A percentile compares a stretch with the other conserved stretches of the same genome.
These are phyloP conservation scores for Cololabis saira DNA, from an alignment of 2,113 vertebrate species.

Conservation along the genomic window DNA sequence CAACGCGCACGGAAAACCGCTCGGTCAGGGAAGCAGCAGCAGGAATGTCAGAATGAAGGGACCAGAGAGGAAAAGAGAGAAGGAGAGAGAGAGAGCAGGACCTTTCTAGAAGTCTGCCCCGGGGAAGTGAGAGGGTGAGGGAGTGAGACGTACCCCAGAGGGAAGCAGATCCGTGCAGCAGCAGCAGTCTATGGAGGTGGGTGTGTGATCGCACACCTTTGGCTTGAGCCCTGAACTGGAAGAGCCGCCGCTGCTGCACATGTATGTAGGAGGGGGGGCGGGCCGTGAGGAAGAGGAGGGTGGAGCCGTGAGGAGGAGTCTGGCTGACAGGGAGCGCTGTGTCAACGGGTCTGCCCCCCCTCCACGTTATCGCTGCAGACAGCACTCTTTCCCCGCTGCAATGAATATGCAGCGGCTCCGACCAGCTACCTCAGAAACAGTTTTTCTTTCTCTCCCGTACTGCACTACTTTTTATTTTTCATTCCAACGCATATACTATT, in stretches of 20 bases:
- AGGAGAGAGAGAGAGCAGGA: constrained; percentile 6
- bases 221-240: constrained; percentile 70
- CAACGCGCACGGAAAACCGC: too few relatives aligned
- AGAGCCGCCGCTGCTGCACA: constrained; percentile 66
- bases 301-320: constrained; percentile 63
- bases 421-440: too few relatives aligned
- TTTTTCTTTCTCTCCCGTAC: too few relatives aligned
- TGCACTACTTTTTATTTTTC: too few relatives aligned
- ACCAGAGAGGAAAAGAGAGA: constrained; percentile 11
- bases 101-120: constrained; percentile 49
- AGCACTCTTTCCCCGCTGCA: not conserved
- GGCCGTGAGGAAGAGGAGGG: constrained; percentile 41
- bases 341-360: constrained; percentile 7
- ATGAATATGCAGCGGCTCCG: too few relatives aligned
- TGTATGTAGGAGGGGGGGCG: constrained; percentile 46
- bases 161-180: constrained; percentile 48
- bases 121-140: constrained; percentile 27
- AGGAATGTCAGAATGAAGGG: not conserved
- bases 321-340: constrained; percentile 18
- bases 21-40: too few relatives aligned
- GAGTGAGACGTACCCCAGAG: constrained; percentile 38
- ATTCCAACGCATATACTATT: too few relatives aligned
- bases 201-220: constrained; percentile 70
- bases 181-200: constrained; percentile 57
- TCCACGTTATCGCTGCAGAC: constrained; percentile 28